Conservation (phyloP, 30 jellyfish, hydroid and myxozoan species). For the Mastigias papua region DNA sequence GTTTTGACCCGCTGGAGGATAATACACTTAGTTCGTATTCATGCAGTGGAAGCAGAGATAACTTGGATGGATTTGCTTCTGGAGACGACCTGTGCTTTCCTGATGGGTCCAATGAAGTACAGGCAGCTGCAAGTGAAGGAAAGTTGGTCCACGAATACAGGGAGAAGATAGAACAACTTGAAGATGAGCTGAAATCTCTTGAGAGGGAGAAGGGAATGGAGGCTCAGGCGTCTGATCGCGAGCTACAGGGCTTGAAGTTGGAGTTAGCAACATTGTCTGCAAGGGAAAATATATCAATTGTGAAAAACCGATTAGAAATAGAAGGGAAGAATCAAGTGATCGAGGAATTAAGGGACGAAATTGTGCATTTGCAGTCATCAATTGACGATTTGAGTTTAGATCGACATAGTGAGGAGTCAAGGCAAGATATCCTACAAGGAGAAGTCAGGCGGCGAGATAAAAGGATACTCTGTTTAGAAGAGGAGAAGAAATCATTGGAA, state of each 20-base stretch:
- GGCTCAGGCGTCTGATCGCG: conserved; percentile 79
- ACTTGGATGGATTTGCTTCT: conserved; percentile 62
- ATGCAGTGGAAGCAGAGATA: conserved; percentile 74
- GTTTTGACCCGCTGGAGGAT: conserved; percentile 75
- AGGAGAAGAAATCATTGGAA: conserved; percentile 84
- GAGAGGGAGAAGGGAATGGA: conserved; percentile 82
- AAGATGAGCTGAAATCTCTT: conserved; percentile 73
- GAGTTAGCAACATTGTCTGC: conserved; percentile 88
- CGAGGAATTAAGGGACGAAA: conserved; percentile 85
- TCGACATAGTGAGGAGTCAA: conserved; percentile 54
- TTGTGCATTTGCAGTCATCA: conserved; percentile 54
- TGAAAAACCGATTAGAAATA: conserved; percentile 81
- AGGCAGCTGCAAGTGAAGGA: conserved; percentile 24
- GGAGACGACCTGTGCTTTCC: conserved; percentile 56
- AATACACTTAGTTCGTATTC: conserved; percentile 54
- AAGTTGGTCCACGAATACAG: conserved; percentile 56
- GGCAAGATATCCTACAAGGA: conserved; percentile 57
- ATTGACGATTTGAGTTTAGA: conserved; percentile 52
- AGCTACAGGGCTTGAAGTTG: conserved; percentile 74
- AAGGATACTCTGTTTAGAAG: conserved; percentile 73
- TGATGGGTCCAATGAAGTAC: conserved; percentile 18
- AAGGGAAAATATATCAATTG: conserved; percentile 86
- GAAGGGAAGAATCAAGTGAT: conserved; percentile 85
- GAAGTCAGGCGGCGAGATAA: conserved; percentile 77
- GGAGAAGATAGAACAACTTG: conserved; percentile 79